Evolutionary conservation across 2,888 invertebrate genomes (phyloP).

Genomic region (Metacarcinus magister): DNA sequence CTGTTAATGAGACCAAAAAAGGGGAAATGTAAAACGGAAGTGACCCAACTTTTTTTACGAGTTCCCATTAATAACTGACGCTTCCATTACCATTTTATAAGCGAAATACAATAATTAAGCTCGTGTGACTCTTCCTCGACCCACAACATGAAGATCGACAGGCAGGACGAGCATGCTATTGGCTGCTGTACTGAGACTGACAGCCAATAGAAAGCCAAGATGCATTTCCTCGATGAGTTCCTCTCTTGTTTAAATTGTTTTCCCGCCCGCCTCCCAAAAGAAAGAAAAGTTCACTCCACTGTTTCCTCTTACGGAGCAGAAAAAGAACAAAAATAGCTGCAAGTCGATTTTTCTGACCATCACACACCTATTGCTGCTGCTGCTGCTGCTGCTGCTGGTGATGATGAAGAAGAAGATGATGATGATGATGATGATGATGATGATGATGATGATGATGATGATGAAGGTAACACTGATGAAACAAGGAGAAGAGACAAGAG

Average conservation of each 20-base stretch:
- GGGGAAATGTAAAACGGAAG: not conserved
- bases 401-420: too few species aligned
- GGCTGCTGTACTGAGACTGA: not conserved
- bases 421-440: not conserved
- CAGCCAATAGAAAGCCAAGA: not conserved
- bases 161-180: not conserved
- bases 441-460: not conserved
- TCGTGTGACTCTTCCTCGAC: not conserved
- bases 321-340: too few species aligned
- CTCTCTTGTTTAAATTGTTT: not conserved
- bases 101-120: not conserved
- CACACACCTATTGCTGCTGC: too few species aligned
- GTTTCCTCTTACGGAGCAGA: not conserved
- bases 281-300: not conserved
- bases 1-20: not conserved
- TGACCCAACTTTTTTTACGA: not conserved
- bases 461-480: not conserved
- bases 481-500: not conserved
- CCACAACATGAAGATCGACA: not conserved
- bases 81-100: not conserved
- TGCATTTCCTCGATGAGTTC: not conserved
- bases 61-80: not conserved
- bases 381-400: too few species aligned
- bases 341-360: too few species aligned
- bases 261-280: not conserved